These are phyloP conservation scores for Nipponia nippon DNA, from an alignment of 2,113 vertebrate species.

Conservation along the genomic window DNA sequence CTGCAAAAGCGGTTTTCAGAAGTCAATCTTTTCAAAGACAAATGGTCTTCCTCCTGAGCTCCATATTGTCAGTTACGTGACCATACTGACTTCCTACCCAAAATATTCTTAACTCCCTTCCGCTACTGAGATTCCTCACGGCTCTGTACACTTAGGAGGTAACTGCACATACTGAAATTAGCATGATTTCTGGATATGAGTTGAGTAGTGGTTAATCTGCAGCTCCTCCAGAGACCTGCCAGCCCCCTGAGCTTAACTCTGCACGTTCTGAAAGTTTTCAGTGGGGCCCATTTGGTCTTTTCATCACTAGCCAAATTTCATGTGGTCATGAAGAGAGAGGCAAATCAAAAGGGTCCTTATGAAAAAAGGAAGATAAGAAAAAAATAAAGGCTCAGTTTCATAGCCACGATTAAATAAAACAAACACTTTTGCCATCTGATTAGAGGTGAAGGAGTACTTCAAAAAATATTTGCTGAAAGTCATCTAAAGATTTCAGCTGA, in stretches of 20 bases:
- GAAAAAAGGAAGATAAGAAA: background rate
- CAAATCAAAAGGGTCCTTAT: conserved; percentile 11
- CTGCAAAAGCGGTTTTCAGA: background rate
- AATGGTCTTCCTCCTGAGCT: background rate
- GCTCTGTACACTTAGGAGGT: background rate
- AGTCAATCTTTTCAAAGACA: background rate
- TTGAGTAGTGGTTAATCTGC: background rate
- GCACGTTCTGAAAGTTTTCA: background rate
- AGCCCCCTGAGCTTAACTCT: background rate
- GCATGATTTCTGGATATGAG: background rate
- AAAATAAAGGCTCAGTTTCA: background rate
- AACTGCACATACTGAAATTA: background rate
- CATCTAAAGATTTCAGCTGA: background rate
- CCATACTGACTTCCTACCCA: background rate
- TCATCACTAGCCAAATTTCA: conserved; percentile 33
- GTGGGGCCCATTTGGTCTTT: background rate
- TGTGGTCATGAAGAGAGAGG: background rate
- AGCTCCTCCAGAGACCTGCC: background rate
- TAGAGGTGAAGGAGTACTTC: conserved; percentile 6
- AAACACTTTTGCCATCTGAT: conserved; percentile 32
- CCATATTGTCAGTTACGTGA: background rate
- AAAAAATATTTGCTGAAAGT: conserved; percentile 17
- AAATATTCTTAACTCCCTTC: background rate
- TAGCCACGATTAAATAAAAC: background rate
- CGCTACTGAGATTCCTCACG: background rate